Evolutionary conservation across 23 tunicate species (phyloP).

Genomic region (Oikopleura albicans): DNA sequence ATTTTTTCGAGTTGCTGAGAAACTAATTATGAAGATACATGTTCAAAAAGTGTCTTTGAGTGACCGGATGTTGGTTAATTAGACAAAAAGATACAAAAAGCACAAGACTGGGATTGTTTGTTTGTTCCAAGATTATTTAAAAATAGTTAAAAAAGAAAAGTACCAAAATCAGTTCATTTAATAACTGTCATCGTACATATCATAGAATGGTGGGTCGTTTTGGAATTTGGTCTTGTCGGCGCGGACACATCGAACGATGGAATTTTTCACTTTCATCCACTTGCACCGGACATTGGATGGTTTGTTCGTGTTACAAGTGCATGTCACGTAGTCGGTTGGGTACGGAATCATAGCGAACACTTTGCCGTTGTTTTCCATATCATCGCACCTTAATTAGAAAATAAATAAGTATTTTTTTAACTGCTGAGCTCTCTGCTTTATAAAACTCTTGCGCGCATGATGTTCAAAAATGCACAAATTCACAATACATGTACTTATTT

Average conservation of each 20-base stretch:
- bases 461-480: too few species aligned
- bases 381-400: neutral
- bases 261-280: constrained; percentile 10
- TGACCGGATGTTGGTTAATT: too few species aligned
- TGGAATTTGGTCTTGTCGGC: neutral
- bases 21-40: constrained; percentile 1
- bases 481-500: too few species aligned
- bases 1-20: too few species aligned
- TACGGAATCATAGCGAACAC: neutral
- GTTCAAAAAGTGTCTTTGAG: too few species aligned
- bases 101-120: too few species aligned
- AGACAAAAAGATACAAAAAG: too few species aligned
- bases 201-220: neutral
- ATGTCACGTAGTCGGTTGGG: neutral
- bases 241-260: constrained; percentile 17
- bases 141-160: too few species aligned
- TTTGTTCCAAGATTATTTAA: too few species aligned
- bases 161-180: neutral
- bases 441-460: too few species aligned
- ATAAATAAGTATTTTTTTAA: neutral
- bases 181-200: neutral
- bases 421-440: too few species aligned
- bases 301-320: constrained; percentile 8
- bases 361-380: neutral
- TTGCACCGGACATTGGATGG: constrained; percentile 17